These are phyloP conservation scores for Boloria euphrosyne DNA, from an alignment of 2,888 invertebrate species.

Conservation along the genomic window DNA sequence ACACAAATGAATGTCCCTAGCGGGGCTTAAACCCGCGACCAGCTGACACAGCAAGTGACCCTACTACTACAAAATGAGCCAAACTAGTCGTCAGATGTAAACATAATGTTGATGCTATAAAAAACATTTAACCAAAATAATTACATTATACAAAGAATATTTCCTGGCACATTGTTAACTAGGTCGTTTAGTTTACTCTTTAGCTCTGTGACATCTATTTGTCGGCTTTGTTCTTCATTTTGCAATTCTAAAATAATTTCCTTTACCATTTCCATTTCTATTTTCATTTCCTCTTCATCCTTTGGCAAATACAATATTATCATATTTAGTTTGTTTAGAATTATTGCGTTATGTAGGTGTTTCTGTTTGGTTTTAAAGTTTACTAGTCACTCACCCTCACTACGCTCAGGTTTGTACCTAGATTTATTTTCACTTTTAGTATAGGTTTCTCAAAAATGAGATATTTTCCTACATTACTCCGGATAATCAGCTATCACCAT, in stretches of 20 bases:
- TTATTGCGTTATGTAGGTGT: neutral
- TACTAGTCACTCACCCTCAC: neutral
- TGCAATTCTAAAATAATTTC: slow-evolving; percentile 46
- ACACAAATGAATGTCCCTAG: no score
- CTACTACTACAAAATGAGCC: no score
- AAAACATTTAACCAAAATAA: slow-evolving; percentile 23
- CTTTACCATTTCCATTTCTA: slow-evolving; percentile 49
- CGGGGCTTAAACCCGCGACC: no score
- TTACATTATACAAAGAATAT: slow-evolving; percentile 56
- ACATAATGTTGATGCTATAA: neutral
- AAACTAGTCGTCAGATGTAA: no score
- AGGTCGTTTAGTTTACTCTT: slow-evolving; percentile 46
- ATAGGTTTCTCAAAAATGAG: no score
- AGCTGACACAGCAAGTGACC: no score
- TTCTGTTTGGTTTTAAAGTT: neutral
- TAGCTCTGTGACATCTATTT: slow-evolving; percentile 49
- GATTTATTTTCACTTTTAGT: no score
- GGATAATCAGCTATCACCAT: no score
- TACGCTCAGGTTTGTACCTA: no score
- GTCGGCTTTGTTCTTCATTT: slow-evolving; percentile 46
- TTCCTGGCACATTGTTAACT: slow-evolving; percentile 50
- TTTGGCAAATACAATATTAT: slow-evolving; percentile 35
- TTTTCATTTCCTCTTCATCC: slow-evolving; percentile 56
- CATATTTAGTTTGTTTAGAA: neutral
- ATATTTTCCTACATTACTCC: no score